Evolutionary conservation across 2,113 vertebrate species (phyloP).

Genomic region (Australoheros scitulus): DNA sequence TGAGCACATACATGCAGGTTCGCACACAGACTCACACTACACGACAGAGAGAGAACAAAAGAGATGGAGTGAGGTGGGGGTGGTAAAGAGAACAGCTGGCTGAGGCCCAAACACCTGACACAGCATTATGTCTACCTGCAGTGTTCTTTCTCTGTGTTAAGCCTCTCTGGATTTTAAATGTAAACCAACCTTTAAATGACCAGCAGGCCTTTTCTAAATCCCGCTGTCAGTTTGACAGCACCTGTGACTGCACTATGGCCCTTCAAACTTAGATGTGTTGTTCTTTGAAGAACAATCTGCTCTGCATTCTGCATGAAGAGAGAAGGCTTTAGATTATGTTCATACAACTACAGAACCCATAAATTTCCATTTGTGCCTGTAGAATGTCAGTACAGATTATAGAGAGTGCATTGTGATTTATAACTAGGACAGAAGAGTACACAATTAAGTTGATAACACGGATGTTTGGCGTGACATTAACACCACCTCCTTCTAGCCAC

Average conservation of each 20-base stretch:
- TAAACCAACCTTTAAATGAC: conserved; percentile 62
- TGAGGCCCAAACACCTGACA: conserved; percentile 60
- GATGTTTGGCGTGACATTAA: conserved; percentile 38
- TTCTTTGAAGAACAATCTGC: conserved; percentile 19
- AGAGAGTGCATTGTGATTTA: not conserved
- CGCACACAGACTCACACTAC: conserved; percentile 3
- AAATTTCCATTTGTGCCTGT: conserved; percentile 1
- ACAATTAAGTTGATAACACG: conserved; percentile 21
- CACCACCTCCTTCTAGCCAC: conserved; percentile 27
- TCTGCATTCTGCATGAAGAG: not conserved
- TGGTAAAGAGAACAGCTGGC: conserved; percentile 59
- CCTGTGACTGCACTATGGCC: not conserved
- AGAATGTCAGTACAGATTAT: not conserved
- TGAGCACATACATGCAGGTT: conserved; percentile 31
- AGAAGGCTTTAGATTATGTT: not conserved
- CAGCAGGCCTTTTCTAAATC: conserved; percentile 35
- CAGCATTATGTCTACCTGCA: conserved; percentile 70
- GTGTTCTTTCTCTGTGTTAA: conserved; percentile 43
- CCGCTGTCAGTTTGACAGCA: conserved; percentile 26
- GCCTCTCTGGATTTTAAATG: conserved; percentile 53
- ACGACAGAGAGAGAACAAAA: not conserved
- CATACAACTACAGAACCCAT: not conserved
- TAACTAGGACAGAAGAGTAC: not conserved
- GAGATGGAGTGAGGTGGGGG: not conserved
- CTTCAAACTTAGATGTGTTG: conserved; percentile 16